Conservation (phyloP, 2,888 invertebrate species). For the Thereva nobilitata region DNA sequence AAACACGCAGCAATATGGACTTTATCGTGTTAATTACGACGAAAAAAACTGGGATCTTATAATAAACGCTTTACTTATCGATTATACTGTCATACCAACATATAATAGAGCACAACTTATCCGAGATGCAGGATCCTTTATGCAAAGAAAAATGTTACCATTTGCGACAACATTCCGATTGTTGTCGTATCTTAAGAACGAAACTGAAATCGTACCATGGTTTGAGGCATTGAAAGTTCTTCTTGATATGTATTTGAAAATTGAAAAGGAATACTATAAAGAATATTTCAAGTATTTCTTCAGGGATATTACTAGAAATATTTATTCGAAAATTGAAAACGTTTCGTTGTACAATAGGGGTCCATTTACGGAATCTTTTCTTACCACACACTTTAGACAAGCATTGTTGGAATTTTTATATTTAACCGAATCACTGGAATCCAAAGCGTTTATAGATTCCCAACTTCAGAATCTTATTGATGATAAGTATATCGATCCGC, state of each 20-base stretch:
- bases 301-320: background rate
- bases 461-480: too few species aligned
- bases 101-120: conserved; percentile 84
- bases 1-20: conserved; percentile 55
- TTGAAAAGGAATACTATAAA: background rate
- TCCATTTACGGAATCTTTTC: too few species aligned
- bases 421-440: too few species aligned
- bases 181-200: conserved; percentile 63
- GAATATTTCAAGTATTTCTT: background rate
- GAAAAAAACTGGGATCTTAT: conserved; percentile 68
- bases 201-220: conserved; percentile 71
- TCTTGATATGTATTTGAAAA: too few species aligned
- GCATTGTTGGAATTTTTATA: too few species aligned
- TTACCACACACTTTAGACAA: too few species aligned
- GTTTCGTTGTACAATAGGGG: too few species aligned
- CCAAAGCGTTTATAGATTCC: too few species aligned
- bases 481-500: too few species aligned
- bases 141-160: conserved; percentile 54
- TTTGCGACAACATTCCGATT: conserved; percentile 63
- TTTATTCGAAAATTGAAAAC: background rate
- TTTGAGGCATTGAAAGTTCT: conserved; percentile 42
- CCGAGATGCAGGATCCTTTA: conserved; percentile 70
- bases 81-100: conserved; percentile 69
- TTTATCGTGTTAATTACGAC: conserved; percentile 75
- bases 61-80: conserved; percentile 64